These are phyloP conservation scores for Protomyctophum bolini DNA, from an alignment of 2,113 vertebrate genomes.

Conservation along the genomic window DNA sequence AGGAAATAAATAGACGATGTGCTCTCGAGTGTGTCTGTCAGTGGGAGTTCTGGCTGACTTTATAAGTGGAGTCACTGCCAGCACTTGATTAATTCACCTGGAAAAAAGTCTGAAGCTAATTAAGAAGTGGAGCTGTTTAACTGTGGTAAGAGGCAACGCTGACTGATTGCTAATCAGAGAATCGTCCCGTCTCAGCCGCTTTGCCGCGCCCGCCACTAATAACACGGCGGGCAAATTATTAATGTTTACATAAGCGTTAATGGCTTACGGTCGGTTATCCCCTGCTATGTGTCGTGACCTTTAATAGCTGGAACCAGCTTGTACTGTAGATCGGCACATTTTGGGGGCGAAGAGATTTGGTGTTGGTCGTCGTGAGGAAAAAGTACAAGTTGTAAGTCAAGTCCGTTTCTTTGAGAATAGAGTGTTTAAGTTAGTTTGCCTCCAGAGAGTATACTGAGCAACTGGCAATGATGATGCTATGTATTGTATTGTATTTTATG, in stretches of 20 bases:
- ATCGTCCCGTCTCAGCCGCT: neutral
- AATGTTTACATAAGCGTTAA: conserved; percentile 22
- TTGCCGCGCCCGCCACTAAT: neutral
- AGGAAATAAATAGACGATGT: neutral
- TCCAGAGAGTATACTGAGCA: too few species aligned
- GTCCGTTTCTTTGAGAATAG: too few species aligned
- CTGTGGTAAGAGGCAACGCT: neutral
- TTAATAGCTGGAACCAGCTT: too few species aligned
- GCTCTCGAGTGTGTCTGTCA: conserved; percentile 1
- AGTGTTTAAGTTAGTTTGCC: too few species aligned
- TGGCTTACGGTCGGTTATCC: neutral
- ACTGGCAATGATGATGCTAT: too few species aligned
- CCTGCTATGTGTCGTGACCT: conserved; percentile 1
- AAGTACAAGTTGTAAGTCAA: too few species aligned
- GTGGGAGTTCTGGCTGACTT: conserved; percentile 1
- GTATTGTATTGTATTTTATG: too few species aligned
- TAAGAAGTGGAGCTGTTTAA: conserved; percentile 15
- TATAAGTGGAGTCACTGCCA: conserved; percentile 26
- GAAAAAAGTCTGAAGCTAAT: conserved; percentile 29
- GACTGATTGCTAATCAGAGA: conserved; percentile 25
- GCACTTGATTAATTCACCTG: conserved; percentile 34
- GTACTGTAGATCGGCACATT: too few species aligned
- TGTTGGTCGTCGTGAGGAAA: too few species aligned
- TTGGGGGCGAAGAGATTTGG: too few species aligned
- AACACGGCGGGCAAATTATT: conserved; percentile 20